These are phyloP conservation scores for Cepaea nemoralis DNA, from an alignment of 1,140 invertebrate genomes.

Conservation along the genomic window DNA sequence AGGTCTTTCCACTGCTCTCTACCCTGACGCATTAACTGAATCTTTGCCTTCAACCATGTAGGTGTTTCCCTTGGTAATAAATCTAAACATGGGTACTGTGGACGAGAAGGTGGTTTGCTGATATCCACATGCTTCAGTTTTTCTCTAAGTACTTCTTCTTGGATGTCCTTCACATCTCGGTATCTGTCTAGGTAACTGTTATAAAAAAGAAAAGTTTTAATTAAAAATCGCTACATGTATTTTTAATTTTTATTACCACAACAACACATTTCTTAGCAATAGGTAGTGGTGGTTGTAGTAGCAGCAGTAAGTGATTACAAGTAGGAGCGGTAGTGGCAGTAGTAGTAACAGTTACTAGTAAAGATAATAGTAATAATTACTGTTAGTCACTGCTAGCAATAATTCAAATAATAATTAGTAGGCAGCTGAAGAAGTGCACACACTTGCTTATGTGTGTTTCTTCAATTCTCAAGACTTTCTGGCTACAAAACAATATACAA, in stretches of 20 bases:
- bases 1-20: slow-evolving; percentile 61
- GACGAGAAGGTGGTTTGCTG: slow-evolving; percentile 79
- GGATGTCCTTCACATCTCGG: slow-evolving; percentile 87
- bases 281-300: too few species aligned
- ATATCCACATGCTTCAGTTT: slow-evolving; percentile 87
- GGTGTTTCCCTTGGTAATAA: slow-evolving; percentile 40
- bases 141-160: slow-evolving; percentile 86
- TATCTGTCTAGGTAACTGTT: slow-evolving; percentile 89
- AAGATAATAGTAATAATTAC: too few species aligned
- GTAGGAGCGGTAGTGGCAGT: too few species aligned
- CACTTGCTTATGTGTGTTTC: too few species aligned
- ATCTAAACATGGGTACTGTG: slow-evolving; percentile 81
- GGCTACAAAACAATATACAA: too few species aligned
- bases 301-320: too few species aligned
- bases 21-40: slow-evolving; percentile 49
- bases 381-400: too few species aligned
- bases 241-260: not conserved
- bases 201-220: slow-evolving; percentile 41
- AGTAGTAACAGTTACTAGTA: too few species aligned
- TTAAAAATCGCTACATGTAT: not conserved
- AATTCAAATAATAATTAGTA: too few species aligned
- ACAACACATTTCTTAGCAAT: not conserved
- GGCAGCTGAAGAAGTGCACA: too few species aligned
- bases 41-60: slow-evolving; percentile 56
- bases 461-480: too few species aligned